These are phyloP conservation scores for Zygothrica quintamaculata DNA, from an alignment of 2,888 invertebrate species.

Conservation along the genomic window DNA sequence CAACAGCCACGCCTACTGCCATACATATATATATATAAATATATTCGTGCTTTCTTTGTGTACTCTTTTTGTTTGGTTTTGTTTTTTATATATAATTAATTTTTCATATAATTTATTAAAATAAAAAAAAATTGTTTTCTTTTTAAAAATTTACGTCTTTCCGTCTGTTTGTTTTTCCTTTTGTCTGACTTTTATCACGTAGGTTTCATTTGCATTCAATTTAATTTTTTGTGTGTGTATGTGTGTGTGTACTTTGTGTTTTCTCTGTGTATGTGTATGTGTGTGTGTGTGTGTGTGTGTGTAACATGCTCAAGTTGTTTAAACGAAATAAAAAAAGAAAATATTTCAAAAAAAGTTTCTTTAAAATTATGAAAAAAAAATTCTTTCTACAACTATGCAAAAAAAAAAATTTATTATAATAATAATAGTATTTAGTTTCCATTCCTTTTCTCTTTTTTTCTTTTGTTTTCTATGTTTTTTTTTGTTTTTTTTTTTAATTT, in stretches of 20 bases:
- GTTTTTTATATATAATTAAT: too few species aligned
- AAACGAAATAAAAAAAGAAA: constrained; percentile 54
- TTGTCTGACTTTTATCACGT: constrained; percentile 48
- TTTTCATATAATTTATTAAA: too few species aligned
- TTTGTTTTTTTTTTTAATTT: constrained; percentile 13
- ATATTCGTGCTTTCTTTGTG: constrained; percentile 37
- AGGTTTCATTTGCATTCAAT: constrained; percentile 25
- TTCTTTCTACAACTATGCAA: constrained; percentile 48
- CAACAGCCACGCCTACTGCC: constrained; percentile 23
- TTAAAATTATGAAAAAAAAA: constrained; percentile 64
- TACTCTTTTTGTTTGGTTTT: too few species aligned
- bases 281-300: constrained; percentile 39
- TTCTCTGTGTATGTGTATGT: constrained; percentile 25
- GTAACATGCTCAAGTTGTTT: constrained; percentile 72
- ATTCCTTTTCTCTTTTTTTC: constrained; percentile 11
- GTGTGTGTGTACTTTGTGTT: constrained; percentile 30
- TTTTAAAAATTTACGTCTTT: neutral
- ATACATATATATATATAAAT: too few species aligned
- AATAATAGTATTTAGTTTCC: constrained; percentile 1
- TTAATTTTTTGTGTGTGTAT: constrained; percentile 19
- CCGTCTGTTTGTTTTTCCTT: constrained; percentile 16
- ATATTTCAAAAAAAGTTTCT: constrained; percentile 47
- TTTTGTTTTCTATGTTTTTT: constrained; percentile 38
- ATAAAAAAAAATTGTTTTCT: too few species aligned
- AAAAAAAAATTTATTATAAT: too few species aligned